Percentiles rank a stretch among this genome's conserved stretches.
Evolutionary conservation across 2,888 invertebrate genomes (phyloP).

Genomic region (Andricus quercusramuli): DNA sequence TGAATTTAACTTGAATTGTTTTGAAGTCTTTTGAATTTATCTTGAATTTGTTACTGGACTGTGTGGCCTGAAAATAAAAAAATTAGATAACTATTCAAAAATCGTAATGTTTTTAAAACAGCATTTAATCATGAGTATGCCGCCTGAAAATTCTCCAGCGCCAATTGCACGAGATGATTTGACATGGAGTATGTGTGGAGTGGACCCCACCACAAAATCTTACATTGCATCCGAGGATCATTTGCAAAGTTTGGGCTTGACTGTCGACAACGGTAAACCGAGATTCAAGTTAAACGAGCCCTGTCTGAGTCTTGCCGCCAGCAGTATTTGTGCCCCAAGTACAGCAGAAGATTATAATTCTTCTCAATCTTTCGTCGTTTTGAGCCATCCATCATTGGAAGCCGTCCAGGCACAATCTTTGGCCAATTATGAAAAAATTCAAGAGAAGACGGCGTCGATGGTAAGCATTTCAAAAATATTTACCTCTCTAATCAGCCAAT

Average conservation of each 20-base stretch:
- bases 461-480: constrained; percentile 57
- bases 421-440: constrained; percentile 67
- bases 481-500: neutral
- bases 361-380: constrained; percentile 71
- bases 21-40: no score
- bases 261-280: constrained; percentile 61
- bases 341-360: constrained; percentile 56
- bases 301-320: constrained; percentile 53
- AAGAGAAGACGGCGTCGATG: constrained; percentile 62
- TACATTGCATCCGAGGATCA: constrained; percentile 50
- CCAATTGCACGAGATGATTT: neutral
- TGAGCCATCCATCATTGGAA: constrained; percentile 68
- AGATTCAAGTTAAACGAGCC: constrained; percentile 65
- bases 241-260: constrained; percentile 64
- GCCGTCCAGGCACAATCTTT: constrained; percentile 63
- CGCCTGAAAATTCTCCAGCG: neutral
- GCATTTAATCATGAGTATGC: neutral
- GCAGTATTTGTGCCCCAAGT: constrained; percentile 53
- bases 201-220: neutral
- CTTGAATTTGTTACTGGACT: no score
- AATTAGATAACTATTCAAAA: neutral
- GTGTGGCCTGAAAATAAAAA: neutral
- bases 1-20: no score
- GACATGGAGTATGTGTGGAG: neutral
- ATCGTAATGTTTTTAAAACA: neutral